These are phyloP conservation scores for Phorcus lineatus DNA, from an alignment of 2,888 invertebrate species.

Conservation along the genomic window DNA sequence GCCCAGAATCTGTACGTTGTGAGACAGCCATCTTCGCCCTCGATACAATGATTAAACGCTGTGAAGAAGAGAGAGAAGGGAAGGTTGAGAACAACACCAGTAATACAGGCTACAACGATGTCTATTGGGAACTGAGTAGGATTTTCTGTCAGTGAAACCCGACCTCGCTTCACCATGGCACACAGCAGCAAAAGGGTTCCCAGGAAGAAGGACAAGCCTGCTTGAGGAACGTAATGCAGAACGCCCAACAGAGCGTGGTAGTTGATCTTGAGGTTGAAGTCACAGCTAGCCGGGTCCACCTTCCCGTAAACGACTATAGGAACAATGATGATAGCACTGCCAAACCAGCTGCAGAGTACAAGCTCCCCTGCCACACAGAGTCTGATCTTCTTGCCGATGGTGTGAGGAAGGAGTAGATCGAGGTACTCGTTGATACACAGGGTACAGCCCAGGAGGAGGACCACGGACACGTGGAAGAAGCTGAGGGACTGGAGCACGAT, in stretches of 20 bases:
- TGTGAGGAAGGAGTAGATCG: slow-evolving; percentile 2
- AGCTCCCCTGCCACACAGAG: neutral
- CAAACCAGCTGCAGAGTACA: slow-evolving; percentile 4
- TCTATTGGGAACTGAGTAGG: slow-evolving; percentile 8
- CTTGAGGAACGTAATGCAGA: slow-evolving; percentile 6
- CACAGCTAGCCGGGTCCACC: neutral
- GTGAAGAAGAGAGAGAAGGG: slow-evolving; percentile 8
- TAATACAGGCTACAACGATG: neutral
- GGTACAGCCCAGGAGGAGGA: neutral
- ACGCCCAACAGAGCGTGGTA: neutral
- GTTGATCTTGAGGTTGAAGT: slow-evolving; percentile 5
- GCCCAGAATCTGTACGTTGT: slow-evolving; percentile 4
- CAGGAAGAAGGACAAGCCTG: neutral
- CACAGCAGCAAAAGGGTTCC: neutral
- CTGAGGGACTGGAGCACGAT: neutral
- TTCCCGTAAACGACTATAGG: slow-evolving; percentile 12
- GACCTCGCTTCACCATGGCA: neutral
- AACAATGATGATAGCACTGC: slow-evolving; percentile 1
- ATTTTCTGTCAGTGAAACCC: neutral
- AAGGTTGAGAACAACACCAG: neutral
- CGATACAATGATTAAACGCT: neutral
- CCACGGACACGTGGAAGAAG: slow-evolving; percentile 10
- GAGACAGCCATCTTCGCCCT: neutral
- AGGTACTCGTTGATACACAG: slow-evolving; percentile 10
- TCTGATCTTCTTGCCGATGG: neutral